phyloP scores from a whole-genome alignment of 2,888 invertebrate genomes.

The Lysandra bellargus region DNA sequence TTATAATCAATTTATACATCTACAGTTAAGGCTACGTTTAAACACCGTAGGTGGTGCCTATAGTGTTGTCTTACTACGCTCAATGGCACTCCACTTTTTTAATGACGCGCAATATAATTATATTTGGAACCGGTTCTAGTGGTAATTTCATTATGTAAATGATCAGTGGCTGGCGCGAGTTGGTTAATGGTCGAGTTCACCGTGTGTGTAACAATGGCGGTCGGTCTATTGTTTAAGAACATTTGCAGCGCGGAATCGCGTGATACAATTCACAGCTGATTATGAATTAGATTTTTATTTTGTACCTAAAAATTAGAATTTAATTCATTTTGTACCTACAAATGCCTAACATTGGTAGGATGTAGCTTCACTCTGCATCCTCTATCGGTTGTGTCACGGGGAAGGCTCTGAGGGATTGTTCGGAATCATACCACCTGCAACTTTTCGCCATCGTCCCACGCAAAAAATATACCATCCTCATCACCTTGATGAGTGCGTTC shows the following conservation, averaged over 20 bases:
- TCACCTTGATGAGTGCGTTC: too few species aligned
- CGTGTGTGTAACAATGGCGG: constrained; percentile 44
- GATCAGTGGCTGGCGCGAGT: constrained; percentile 52
- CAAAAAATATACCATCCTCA: too few species aligned
- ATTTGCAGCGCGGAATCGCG: constrained; percentile 18
- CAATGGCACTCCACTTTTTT: background rate
- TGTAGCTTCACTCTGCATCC: too few species aligned
- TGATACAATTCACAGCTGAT: background rate
- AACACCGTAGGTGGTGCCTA: background rate
- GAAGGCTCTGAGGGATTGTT: too few species aligned
- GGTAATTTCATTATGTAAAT: constrained; percentile 61
- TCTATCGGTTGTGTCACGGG: too few species aligned
- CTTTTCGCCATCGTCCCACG: too few species aligned
- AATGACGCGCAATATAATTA: background rate
- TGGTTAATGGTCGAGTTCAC: constrained; percentile 62
- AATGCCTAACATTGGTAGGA: too few species aligned
- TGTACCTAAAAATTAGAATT: background rate
- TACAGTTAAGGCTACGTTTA: background rate
- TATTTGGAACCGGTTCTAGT: constrained; percentile 38
- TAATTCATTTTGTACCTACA: background rate
- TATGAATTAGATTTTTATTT: background rate
- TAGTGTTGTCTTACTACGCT: background rate
- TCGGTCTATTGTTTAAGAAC: constrained; percentile 22
- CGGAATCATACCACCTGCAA: too few species aligned
- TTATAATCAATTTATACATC: too few species aligned